Evolutionary conservation across 2,113 vertebrate genomes (phyloP), one percentile per base, ranked within the genome.

Genomic region (Urocolius indicus): DNA sequence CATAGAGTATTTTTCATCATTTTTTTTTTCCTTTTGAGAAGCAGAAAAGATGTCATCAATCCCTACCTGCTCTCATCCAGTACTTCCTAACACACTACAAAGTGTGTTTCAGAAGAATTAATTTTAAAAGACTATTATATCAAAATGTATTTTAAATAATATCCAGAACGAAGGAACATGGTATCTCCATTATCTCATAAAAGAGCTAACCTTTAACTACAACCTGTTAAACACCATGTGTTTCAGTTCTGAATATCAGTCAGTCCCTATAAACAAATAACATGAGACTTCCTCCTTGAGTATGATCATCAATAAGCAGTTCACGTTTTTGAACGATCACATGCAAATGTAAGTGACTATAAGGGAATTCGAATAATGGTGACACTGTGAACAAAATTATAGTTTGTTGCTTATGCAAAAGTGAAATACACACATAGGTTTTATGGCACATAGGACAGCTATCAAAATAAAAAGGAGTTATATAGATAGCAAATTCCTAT

Each of bases 401-500:
- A 36, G 4, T 30, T 76, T 62, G 29, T 67, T 76, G 7, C 38
- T 72, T 58, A 52, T 13, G 27, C 19, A 51, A 58, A 81, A 52
- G 22, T 27, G 0, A 27, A 22, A 20, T 36, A 78, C 0, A 1
- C 38, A 46, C 6, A 29, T 32, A 21, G 24, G 36, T 58, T 45
- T 9, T 45, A 32, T 3, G 5, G 52, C 51, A 73, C 20, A 43
- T 11, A 58, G 36, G 20, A 66, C 51, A 43, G 29, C 34, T 81
- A 18, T 22, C n/a, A 63, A 63, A 55, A 55, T 16, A 38, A 38
- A 59, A 67, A 51, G 17, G 27, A 57, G 55, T 54, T 54, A 83
- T 20, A 26, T 8, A 16, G 27, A 29, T 6, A 48, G 34, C 16
- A 84, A 77, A 84, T 51, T 36, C 12, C 17, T 45, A 58, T 36